Percentiles rank a stretch among this genome's conserved stretches.
Evolutionary conservation across 2,113 vertebrate genomes (phyloP).

Genomic region (Haemorhous mexicanus): DNA sequence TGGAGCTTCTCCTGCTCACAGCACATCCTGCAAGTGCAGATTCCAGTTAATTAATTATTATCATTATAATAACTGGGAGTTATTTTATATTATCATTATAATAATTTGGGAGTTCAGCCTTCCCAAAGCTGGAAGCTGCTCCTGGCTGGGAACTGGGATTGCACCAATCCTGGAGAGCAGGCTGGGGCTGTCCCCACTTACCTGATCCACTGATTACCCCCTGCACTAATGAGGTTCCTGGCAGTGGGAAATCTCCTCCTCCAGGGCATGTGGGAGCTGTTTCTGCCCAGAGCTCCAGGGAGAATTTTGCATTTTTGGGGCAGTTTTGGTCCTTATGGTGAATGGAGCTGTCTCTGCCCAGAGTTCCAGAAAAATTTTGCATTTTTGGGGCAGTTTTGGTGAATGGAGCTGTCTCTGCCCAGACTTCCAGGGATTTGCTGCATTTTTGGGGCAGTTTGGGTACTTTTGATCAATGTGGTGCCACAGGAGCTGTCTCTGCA

Average conservation of each 20-base stretch:
- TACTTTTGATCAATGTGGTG: too few species aligned
- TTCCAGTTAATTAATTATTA: not conserved
- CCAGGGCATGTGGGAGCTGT: not conserved
- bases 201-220: not conserved
- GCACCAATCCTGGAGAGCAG: not conserved
- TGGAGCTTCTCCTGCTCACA: not conserved
- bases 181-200: not conserved
- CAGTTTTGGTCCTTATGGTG: too few species aligned
- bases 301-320: not conserved
- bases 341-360: too few species aligned
- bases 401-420: not conserved
- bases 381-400: too few species aligned
- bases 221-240: not conserved
- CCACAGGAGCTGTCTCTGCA: too few species aligned
- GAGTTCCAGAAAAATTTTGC: too few species aligned
- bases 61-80: fast-evolving
- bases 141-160: not conserved
- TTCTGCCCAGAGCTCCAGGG: not conserved
- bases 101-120: not conserved
- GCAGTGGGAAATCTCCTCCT: not conserved
- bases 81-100: not conserved
- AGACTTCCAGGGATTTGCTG: not conserved
- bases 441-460: not conserved
- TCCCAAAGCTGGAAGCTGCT: not conserved
- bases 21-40: not conserved